phyloP scores from a whole-genome alignment of 2,113 vertebrate species.

The Mirza zaza region DNA sequence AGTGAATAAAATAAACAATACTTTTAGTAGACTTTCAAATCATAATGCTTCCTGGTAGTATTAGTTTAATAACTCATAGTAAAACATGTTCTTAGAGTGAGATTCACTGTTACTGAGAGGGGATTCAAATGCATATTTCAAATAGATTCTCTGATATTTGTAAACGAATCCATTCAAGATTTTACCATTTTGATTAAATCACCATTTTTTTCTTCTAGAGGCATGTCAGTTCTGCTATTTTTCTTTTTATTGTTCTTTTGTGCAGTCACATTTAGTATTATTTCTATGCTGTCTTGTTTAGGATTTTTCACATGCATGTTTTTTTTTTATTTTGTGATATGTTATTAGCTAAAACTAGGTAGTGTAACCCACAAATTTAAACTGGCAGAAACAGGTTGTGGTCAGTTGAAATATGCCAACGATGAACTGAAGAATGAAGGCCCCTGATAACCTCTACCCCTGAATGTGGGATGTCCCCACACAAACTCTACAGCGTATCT shows the following conservation, averaged over 20 bases:
- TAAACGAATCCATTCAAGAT: not conserved
- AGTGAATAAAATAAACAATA: not conserved
- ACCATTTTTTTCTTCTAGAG: not conserved
- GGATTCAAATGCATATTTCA: not conserved
- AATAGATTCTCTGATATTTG: not conserved
- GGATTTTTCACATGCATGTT: not conserved
- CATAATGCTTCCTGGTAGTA: not conserved
- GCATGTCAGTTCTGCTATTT: not conserved
- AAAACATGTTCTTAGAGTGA: not conserved
- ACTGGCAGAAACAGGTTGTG: not conserved
- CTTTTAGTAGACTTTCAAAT: slow-evolving; percentile 3
- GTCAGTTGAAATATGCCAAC: not conserved
- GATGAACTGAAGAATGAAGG: not conserved
- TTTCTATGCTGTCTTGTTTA: not conserved
- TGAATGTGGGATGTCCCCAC: no score
- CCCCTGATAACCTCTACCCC: rapidly evolving
- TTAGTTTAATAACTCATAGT: not conserved
- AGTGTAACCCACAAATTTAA: not conserved
- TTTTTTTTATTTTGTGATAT: not conserved
- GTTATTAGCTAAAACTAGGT: not conserved
- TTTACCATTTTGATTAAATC: not conserved
- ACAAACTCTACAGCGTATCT: rapidly evolving
- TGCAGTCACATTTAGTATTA: not conserved
- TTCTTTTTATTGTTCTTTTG: not conserved
- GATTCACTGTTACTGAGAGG: not conserved